Percentiles rank a stretch among this genome's conserved stretches.
Conservation (phyloP, 2,888 invertebrate species). For the Nysson spinosus region DNA sequence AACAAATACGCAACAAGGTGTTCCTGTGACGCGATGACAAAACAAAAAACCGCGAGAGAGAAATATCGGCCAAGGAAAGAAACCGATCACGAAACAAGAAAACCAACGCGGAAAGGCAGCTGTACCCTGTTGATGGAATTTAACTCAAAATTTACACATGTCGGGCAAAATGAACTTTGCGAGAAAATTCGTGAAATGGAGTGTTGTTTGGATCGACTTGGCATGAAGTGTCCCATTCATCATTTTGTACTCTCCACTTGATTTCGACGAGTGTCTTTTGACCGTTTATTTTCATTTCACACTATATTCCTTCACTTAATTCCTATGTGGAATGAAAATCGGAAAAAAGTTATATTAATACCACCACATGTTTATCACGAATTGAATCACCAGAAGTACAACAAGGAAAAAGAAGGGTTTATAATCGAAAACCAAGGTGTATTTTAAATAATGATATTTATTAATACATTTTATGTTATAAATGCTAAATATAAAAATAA, state of each 20-base stretch:
- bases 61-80: background rate
- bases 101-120: background rate
- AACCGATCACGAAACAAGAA: background rate
- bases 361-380: too few species aligned
- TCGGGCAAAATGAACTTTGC: slow-evolving; percentile 4
- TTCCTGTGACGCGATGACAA: background rate
- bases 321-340: too few species aligned
- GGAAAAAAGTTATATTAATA: too few species aligned
- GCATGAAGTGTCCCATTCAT: slow-evolving; percentile 39
- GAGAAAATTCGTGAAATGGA: slow-evolving; percentile 44
- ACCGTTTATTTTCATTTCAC: too few species aligned
- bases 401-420: background rate
- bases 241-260: background rate
- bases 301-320: too few species aligned
- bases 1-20: background rate
- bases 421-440: background rate
- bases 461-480: slow-evolving; percentile 1
- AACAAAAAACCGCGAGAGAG: background rate
- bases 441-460: slow-evolving; percentile 12
- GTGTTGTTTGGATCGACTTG: slow-evolving; percentile 20
- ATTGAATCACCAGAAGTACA: too few species aligned
- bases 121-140: background rate
- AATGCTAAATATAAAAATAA: slow-evolving; percentile 7
- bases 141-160: background rate
- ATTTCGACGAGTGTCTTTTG: too few species aligned